Base-by-base conservation (phyloP, 37 sponge, comb jelly and placozoan species). In the Geodia barretti region DNA sequence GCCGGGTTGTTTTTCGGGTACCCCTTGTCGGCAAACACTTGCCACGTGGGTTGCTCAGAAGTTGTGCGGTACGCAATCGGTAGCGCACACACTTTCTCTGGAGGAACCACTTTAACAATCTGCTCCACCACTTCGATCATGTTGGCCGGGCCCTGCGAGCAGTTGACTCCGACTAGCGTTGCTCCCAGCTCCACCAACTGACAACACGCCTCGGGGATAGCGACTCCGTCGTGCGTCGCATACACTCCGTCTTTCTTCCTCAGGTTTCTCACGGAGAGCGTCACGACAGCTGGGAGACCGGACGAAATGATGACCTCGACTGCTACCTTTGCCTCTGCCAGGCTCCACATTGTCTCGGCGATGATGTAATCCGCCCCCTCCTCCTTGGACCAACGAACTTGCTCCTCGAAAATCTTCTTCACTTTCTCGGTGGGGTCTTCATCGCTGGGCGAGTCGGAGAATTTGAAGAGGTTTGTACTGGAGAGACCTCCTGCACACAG, bases 51-150 rank as follows among this genome's bases (percentile, higher is more conserved):
- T n/a, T 79, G 36, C 23, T 83, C 76, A n/a, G 62, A 26, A n/a
- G 84, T 89, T 26, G 89, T 89, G 60, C 89, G 80, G 41, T 89
- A 89, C 34, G 79, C 79, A 36, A 89, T 59, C 24, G 89, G 89
- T 0, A 89, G 80, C 3, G 89, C 89, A 54, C 76, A 63, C 35
- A 89, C 68, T 25, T 79, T 76, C 31, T 75, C 84, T 32, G 79
- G 74, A 38, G 88, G 88, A 68, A 83, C 77, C 2, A 41, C 74
- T 66, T 83, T 72, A 30, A 58, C 62, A 29, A 83, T 79, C 26
- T 89, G 79, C 30, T 89, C 70, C 1, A 89, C 36, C 5, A 83
- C 75, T 21, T 83, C 68, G 14, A 89, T 42, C 83, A 83, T 89
- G 39, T 79, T 83, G 31, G 38, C 74, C 0, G 89, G 89, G 8